Evolutionary conservation across 2,113 vertebrate genomes (phyloP).

Genomic region (Bubo blakistoni): DNA sequence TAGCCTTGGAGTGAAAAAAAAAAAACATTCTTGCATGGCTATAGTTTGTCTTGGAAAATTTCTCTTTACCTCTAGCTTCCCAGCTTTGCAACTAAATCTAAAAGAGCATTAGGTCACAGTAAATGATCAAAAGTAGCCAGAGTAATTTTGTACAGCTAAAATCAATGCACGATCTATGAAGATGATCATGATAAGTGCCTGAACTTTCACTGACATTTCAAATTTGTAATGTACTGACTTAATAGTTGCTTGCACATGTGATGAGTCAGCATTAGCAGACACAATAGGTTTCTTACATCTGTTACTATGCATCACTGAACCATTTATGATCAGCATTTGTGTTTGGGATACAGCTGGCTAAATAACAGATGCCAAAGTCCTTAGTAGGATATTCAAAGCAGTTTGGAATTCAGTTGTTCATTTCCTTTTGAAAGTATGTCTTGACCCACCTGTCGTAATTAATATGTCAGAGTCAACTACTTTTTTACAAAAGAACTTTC

Average conservation of each 20-base stretch:
- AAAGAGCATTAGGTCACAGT: not conserved
- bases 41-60: not conserved
- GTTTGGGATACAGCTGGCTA: not conserved
- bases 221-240: not conserved
- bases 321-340: not conserved
- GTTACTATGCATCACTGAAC: not conserved
- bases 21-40: rapidly evolving
- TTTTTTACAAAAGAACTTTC: not conserved
- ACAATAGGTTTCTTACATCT: not conserved
- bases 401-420: not conserved
- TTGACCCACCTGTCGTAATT: not conserved
- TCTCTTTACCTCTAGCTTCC: not conserved
- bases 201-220: not conserved
- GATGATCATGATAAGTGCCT: not conserved
- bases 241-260: not conserved
- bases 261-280: not conserved
- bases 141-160: not conserved
- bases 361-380: not conserved
- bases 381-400: not conserved
- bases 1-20: not conserved
- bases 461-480: not conserved
- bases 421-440: not conserved
- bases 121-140: not conserved
- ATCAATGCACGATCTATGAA: not conserved
- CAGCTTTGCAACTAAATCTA: not conserved